Base-by-base conservation (phyloP, 1,140 invertebrate genomes). In the Drosophila chauvacae region DNA sequence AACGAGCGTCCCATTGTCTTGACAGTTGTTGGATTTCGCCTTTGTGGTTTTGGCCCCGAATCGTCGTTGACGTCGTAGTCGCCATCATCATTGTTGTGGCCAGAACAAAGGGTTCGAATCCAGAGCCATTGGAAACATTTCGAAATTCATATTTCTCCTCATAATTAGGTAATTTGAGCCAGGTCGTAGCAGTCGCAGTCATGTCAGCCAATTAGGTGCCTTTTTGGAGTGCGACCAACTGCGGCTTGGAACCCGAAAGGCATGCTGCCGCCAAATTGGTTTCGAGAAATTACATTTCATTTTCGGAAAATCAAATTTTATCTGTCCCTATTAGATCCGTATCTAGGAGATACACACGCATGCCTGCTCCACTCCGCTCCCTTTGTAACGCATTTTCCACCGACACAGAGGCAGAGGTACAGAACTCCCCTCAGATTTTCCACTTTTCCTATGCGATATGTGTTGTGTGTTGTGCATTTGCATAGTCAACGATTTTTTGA, bases 401-500 rank as follows among this genome's bases (percentile, higher is more conserved):
- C n/a, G 11, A 18, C 51, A 37, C 4, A 20, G 18, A 7, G 35
- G 39, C 51, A 37, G 14, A 20, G 18, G 7, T 5, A 56, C 7
- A 56, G 35, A 47, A 28, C 14, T 20, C 33, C 18, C 23, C 16
- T 33, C 39, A 20, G 35, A n/a, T 41, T 77, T 48, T 33, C 66
- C 58, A 51, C 44, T 50, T 59, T 72, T 72, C 55, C 41, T 10
- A 58, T 14, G 26, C 42, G 11, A 26, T 48, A 23, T 48, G 48
- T 51, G 62, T 33, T 78, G 48, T 81, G 60, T 51, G 62, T 33
- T 78, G 48, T 81, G 60, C 80, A 87, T 90, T 90, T 81, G 78
- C 86, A 90, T 90, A 85, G 85, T 87, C 85, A 90, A 90, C 85
- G 86, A 91, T 91, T 92, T 92, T 92, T 91, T 92, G 91, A 92